phyloP scores from a whole-genome alignment of 2,797 vertebrate species.

The Perodicticus potto region DNA sequence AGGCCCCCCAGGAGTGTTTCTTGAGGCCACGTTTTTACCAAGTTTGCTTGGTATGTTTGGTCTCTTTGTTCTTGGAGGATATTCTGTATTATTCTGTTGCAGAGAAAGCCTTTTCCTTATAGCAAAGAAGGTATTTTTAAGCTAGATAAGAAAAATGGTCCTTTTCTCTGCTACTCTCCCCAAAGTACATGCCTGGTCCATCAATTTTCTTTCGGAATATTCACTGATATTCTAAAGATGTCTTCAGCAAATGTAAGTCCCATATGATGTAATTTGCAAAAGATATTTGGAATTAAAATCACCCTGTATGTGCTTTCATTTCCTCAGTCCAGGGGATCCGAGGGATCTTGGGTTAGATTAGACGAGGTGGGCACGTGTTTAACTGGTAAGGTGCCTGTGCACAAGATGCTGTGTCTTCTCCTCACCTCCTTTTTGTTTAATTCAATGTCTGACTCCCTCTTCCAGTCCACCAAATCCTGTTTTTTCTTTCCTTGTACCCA shows the following conservation, averaged over 20 bases:
- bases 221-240: slow-evolving; percentile 67
- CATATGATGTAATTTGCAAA: slow-evolving; percentile 70
- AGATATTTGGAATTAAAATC: slow-evolving; percentile 63
- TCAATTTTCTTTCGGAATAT: slow-evolving; percentile 77
- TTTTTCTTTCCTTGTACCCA: not conserved
- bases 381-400: not conserved
- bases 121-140: slow-evolving; percentile 52
- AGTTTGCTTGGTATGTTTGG: slow-evolving; percentile 68
- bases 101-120: not conserved
- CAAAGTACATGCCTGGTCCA: slow-evolving; percentile 60
- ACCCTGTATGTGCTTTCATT: slow-evolving; percentile 60
- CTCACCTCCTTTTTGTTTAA: not conserved
- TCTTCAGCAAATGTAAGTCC: slow-evolving; percentile 72
- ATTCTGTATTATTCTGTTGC: slow-evolving; percentile 61
- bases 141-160: slow-evolving; percentile 65
- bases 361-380: not conserved
- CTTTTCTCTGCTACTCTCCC: slow-evolving; percentile 41
- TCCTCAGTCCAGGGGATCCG: slow-evolving; percentile 33
- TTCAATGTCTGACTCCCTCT: not conserved
- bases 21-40: slow-evolving; percentile 72
- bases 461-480: not conserved
- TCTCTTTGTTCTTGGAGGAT: slow-evolving; percentile 73
- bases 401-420: not conserved
- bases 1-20: slow-evolving; percentile 60
- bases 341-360: not conserved